A percentile compares a stretch with the other conserved stretches of the same genome.
Evolutionary conservation across 2,113 vertebrate genomes (phyloP).

Genomic region (Vulpes lagopus): DNA sequence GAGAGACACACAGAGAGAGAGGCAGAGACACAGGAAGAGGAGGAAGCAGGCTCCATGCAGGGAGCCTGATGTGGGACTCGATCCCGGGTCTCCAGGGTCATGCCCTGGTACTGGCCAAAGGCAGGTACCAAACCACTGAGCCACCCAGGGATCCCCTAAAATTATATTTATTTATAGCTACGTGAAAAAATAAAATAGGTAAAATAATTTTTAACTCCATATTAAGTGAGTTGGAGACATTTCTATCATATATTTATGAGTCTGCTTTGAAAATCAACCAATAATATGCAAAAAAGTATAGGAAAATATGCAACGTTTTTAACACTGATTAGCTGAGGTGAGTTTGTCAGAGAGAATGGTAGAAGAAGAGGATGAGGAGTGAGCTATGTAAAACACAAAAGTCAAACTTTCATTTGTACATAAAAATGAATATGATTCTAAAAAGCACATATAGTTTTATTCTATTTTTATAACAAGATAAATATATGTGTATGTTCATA

Average conservation of each 20-base stretch:
- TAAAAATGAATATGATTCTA: background rate
- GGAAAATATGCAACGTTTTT: background rate
- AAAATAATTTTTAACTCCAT: background rate
- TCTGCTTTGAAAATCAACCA: background rate
- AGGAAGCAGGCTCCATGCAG: too few relatives aligned
- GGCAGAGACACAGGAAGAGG: too few relatives aligned
- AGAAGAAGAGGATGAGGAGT: background rate
- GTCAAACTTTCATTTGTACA: background rate
- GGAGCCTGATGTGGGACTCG: too few relatives aligned
- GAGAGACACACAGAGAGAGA: too few relatives aligned
- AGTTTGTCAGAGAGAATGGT: background rate
- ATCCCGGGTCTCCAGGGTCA: too few relatives aligned
- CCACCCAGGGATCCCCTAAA: too few relatives aligned
- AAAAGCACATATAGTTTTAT: background rate
- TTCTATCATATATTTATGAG: background rate
- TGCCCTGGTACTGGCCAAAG: too few relatives aligned
- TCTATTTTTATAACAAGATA: background rate
- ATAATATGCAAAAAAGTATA: background rate
- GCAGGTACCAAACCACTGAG: too few relatives aligned
- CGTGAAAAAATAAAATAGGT: conserved; percentile 14
- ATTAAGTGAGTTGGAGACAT: background rate
- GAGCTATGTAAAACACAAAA: background rate
- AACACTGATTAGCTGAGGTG: background rate
- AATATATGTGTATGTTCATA: background rate
- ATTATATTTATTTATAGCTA: background rate